These are phyloP conservation scores for Bubalus kerabau DNA, from an alignment of 2,113 vertebrate species.

Conservation along the genomic window DNA sequence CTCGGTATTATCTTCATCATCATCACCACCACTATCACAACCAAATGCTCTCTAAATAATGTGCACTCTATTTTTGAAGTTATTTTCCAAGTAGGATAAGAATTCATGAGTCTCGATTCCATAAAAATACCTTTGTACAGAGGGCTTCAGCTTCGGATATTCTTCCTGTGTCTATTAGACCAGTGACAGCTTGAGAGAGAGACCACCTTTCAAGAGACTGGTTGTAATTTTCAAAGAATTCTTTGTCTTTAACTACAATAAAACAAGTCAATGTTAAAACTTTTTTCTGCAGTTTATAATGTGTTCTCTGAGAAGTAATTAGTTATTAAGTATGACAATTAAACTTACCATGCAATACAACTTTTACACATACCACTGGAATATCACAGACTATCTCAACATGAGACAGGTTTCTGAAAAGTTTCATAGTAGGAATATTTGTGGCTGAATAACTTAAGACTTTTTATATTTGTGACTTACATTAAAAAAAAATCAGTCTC, in stretches of 20 bases:
- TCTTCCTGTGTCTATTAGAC: constrained; percentile 83
- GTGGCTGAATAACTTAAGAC: neutral
- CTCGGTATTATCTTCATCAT: neutral
- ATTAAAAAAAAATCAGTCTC: neutral
- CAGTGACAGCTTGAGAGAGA: constrained; percentile 88
- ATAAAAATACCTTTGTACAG: constrained; percentile 88
- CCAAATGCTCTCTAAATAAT: neutral
- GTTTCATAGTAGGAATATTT: neutral
- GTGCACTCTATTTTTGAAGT: neutral
- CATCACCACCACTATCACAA: neutral
- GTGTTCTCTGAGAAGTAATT: neutral
- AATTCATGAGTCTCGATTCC: neutral
- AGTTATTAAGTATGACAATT: neutral
- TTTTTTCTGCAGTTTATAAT: neutral
- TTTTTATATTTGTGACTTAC: neutral
- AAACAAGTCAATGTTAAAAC: constrained; percentile 1
- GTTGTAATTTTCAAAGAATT: constrained; percentile 80
- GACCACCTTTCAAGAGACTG: constrained; percentile 89
- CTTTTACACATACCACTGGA: neutral
- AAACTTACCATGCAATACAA: neutral
- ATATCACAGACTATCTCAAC: neutral
- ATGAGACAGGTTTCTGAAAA: neutral
- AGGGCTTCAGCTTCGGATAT: constrained; percentile 90
- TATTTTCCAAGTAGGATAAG: neutral
- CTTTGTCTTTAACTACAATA: constrained; percentile 82